Conservation (phyloP, 2,888 invertebrate genomes). For the Acholoe squamosa region DNA sequence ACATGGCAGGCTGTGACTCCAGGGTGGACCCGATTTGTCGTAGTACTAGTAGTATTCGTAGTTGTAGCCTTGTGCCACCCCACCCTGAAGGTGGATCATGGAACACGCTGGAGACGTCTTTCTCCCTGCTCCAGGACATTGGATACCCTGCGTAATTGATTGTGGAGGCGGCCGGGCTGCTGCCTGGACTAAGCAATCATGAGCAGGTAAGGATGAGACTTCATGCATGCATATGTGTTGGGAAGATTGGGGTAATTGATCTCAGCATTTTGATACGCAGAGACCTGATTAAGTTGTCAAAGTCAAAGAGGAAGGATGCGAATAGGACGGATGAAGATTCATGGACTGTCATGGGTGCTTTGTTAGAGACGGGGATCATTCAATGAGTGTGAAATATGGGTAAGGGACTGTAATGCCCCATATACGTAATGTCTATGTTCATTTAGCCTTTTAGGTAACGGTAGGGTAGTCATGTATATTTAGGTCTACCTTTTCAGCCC, state of each 20-base stretch:
- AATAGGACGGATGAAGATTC: no score
- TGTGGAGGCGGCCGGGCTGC: not conserved
- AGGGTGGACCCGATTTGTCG: constrained; percentile 11
- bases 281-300: not conserved
- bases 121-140: not conserved
- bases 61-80: not conserved
- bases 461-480: not conserved
- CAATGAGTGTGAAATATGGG: no score
- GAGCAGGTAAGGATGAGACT: constrained; percentile 41
- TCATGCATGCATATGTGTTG: not conserved
- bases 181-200: constrained; percentile 38
- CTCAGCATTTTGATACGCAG: not conserved
- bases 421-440: no score
- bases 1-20: not conserved
- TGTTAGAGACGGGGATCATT: no score
- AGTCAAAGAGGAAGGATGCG: no score
- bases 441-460: no score
- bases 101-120: not conserved
- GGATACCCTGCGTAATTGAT: constrained; percentile 43
- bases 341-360: no score
- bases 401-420: no score
- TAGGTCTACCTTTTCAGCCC: not conserved
- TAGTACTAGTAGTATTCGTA: not conserved
- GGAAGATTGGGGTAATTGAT: constrained; percentile 16
- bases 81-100: not conserved